Base-by-base conservation (phyloP, 2,113 vertebrate species). In the Pseudonaja textilis region DNA sequence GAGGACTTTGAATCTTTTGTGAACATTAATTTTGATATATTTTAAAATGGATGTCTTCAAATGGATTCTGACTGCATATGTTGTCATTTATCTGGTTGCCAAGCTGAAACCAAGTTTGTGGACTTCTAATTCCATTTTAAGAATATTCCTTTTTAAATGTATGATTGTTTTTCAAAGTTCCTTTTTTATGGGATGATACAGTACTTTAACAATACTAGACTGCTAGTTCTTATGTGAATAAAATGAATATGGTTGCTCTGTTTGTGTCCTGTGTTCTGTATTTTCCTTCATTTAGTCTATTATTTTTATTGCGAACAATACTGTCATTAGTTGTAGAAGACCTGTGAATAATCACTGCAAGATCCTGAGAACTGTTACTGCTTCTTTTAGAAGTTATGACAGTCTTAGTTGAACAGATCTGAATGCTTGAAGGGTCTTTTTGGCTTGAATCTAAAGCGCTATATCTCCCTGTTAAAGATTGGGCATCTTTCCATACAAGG, bases 191-290 rank as follows among this genome's bases (percentile, higher is more conserved):
- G 42, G 52, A 29, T 85, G 39, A 26, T 90, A 45, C 16, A 25
- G 69, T 23, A 55, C 20, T 8, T n/a, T 55, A 55, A 54, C 39
- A 52, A 39, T 90, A 54, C 16, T 90, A 69, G 54, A 86, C 45
- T 92, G 57, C 42, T 45, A 50, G 91, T 87, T 92, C 26, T 3
- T 5, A 91, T 85, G 54, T 91, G 55, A 91, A 91, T 91, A 91
- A 91, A 91, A 61, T 85, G 4, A 56, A 59, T n/a, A 59, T 91
- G 26, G 45, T 57, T 87, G 85, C 42, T 45, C 25, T 61, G 23
- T 61, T n/a, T 87, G 85, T 88, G 85, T 88, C 45, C n/a, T 92
- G 85, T 87, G 20, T 92, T 29, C 55, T 87, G 45, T 87, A 92
- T n/a, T 55, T 92, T 87, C 85, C 22, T 25, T 87, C 88, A 85